phyloP scores from a whole-genome alignment of 2,797 vertebrate species.

The Siniperca obscura region DNA sequence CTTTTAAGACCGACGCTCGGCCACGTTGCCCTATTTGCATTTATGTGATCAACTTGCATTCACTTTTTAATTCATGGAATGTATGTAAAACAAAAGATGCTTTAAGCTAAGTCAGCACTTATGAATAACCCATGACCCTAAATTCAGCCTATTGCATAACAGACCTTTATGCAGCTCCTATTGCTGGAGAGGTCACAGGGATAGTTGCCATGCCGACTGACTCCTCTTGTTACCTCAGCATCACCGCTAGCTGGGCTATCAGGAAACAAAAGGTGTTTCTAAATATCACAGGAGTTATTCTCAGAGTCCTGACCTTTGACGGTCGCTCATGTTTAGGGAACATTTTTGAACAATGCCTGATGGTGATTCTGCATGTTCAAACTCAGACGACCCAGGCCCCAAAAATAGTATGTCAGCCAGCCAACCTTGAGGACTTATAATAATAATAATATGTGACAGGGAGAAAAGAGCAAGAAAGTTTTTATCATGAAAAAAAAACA shows the following conservation, averaged over 20 bases:
- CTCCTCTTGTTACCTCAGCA: constrained; percentile 68
- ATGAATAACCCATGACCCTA: constrained; percentile 30
- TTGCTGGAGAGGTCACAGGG: constrained; percentile 62
- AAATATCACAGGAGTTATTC: constrained; percentile 80
- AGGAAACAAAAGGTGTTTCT: constrained; percentile 70
- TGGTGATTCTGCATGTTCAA: constrained; percentile 49
- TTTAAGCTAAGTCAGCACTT: constrained; percentile 31
- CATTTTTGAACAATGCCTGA: constrained; percentile 76
- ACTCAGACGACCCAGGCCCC: constrained; percentile 30
- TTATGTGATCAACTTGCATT: neutral
- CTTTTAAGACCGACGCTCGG: neutral
- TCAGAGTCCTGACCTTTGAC: constrained; percentile 78
- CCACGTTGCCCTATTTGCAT: too few relatives aligned
- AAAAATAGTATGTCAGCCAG: constrained; percentile 39
- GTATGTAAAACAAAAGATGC: constrained; percentile 6
- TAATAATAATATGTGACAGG: constrained; percentile 2
- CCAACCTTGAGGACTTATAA: neutral
- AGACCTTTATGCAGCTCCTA: constrained; percentile 50
- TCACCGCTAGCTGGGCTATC: constrained; percentile 39
- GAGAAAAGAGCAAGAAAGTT: constrained; percentile 26
- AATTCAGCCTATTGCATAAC: constrained; percentile 57
- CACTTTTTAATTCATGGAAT: neutral
- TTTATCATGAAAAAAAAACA: constrained; percentile 18
- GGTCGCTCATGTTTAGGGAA: constrained; percentile 73
- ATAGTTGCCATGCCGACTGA: constrained; percentile 67